Evolutionary conservation across 2,888 invertebrate genomes (phyloP).

Genomic region (Horisme vitalbata): DNA sequence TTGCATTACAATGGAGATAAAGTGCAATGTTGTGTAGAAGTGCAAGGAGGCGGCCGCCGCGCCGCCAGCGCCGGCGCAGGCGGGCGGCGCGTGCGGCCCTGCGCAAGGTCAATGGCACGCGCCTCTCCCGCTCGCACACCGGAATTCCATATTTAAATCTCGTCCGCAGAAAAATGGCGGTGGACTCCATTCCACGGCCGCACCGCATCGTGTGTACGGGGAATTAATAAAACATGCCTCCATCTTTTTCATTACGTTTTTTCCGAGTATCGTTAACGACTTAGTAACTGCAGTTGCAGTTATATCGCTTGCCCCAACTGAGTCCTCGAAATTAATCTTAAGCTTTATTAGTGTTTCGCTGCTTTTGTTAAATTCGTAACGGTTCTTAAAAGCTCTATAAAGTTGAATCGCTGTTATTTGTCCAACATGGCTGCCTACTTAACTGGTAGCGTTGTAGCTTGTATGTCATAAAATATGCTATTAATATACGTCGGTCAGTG

Average conservation of each 20-base stretch:
- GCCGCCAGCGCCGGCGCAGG: slow-evolving; percentile 41
- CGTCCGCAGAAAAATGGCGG: slow-evolving; percentile 83
- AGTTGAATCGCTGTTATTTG: slow-evolving; percentile 43
- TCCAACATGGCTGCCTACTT: slow-evolving; percentile 34
- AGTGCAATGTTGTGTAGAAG: slow-evolving; percentile 50
- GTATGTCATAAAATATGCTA: slow-evolving; percentile 40
- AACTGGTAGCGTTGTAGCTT: slow-evolving; percentile 36
- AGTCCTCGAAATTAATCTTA: slow-evolving; percentile 51
- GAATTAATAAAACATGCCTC: slow-evolving; percentile 81
- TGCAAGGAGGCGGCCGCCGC: slow-evolving; percentile 33
- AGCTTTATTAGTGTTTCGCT: slow-evolving; percentile 47
- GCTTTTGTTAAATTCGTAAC: slow-evolving; percentile 46
- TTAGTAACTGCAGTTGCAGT: slow-evolving; percentile 62
- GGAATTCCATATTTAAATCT: slow-evolving; percentile 84
- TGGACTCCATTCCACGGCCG: slow-evolving; percentile 72
- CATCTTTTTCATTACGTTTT: slow-evolving; percentile 69
- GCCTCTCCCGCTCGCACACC: slow-evolving; percentile 81
- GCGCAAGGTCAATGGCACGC: slow-evolving; percentile 82
- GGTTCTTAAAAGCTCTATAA: slow-evolving; percentile 50
- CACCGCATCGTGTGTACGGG: slow-evolving; percentile 69
- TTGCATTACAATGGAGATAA: slow-evolving; percentile 49
- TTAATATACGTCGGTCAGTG: slow-evolving; percentile 37
- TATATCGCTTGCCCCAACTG: slow-evolving; percentile 46
- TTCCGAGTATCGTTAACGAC: slow-evolving; percentile 69
- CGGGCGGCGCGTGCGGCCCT: slow-evolving; percentile 71